phyloP scores from a whole-genome alignment of 2,888 invertebrate species.

The Patella pellucida region DNA sequence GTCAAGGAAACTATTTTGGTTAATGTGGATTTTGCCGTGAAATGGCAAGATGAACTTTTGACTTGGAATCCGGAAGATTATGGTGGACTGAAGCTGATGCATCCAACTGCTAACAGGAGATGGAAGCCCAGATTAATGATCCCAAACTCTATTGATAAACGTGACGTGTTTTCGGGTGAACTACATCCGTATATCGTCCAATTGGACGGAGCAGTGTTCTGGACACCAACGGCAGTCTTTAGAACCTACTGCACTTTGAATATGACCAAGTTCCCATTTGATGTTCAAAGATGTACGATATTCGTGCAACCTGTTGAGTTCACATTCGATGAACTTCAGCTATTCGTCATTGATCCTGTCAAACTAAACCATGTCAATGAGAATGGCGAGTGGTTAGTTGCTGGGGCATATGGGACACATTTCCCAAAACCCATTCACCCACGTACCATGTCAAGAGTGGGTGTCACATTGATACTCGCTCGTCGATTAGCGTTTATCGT shows the following conservation, averaged over 20 bases:
- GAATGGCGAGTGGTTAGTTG: neutral
- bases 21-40: neutral
- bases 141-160: neutral
- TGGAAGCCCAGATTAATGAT: conserved; percentile 1
- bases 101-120: neutral
- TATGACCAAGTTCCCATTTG: neutral
- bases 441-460: neutral
- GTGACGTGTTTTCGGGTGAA: neutral
- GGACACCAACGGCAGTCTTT: neutral
- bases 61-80: neutral
- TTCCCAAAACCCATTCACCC: too few relatives aligned
- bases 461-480: neutral
- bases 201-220: neutral
- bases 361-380: neutral
- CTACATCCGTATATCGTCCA: neutral
- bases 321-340: neutral
- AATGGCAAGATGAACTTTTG: neutral
- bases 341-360: neutral
- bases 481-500: neutral
- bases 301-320: neutral
- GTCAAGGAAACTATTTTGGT: neutral
- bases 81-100: neutral
- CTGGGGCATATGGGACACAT: too few relatives aligned
- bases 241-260: neutral
- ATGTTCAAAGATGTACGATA: neutral